A percentile compares a stretch with the other conserved stretches of the same genome.
Conservation (phyloP, 2,797 vertebrate species). For the Carapus acus region DNA sequence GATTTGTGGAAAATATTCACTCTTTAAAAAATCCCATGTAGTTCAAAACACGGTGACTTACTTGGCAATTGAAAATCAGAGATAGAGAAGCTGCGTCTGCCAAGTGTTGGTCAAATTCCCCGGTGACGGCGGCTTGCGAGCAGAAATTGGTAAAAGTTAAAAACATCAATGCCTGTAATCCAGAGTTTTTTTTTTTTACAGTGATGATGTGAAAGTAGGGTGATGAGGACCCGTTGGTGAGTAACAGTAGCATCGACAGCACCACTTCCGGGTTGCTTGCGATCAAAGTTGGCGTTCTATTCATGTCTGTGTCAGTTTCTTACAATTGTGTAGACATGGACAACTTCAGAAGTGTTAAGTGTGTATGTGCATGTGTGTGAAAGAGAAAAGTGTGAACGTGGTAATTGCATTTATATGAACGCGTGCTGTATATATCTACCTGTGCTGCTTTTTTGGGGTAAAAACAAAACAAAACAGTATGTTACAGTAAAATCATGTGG, state of each 20-base stretch:
- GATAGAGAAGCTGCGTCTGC: too few relatives aligned
- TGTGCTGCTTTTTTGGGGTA: too few relatives aligned
- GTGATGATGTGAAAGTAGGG: background rate
- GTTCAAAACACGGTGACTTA: constrained; percentile 18
- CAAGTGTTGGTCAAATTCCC: constrained; percentile 4
- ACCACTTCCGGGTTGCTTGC: constrained; percentile 33
- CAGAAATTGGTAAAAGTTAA: constrained; percentile 5
- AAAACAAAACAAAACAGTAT: too few relatives aligned
- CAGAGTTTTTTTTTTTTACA: background rate
- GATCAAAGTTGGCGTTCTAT: constrained; percentile 48
- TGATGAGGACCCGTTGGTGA: constrained; percentile 30
- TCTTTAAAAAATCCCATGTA: constrained; percentile 10
- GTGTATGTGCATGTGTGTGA: constrained; percentile 17
- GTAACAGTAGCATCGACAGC: constrained; percentile 10
- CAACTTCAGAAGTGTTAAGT: constrained; percentile 49
- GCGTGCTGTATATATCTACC: constrained; percentile 18
- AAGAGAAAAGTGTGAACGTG: constrained; percentile 19
- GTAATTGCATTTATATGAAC: constrained; percentile 46
- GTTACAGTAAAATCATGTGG: constrained; percentile 25
- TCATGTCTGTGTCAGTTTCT: constrained; percentile 7
- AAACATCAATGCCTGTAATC: constrained; percentile 12
- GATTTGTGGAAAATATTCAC: constrained; percentile 21
- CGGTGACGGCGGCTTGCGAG: background rate
- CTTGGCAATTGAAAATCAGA: constrained; percentile 6
- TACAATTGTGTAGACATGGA: constrained; percentile 10